Evolutionary conservation across 2,113 vertebrate genomes (phyloP).

Genomic region (Lamprotornis superbus): DNA sequence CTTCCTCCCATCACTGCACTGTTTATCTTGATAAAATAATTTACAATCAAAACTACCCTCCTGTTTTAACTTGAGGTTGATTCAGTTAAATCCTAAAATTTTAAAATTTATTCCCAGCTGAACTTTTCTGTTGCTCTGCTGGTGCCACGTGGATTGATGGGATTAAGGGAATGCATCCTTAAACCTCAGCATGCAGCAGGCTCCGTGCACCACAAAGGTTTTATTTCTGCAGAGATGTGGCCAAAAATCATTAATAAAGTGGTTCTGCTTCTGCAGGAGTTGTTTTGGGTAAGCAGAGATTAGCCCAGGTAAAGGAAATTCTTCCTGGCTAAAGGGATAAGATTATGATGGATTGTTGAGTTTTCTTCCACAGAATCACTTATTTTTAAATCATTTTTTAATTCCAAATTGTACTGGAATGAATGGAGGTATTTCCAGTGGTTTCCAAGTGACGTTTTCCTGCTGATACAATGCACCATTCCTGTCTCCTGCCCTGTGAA

Average conservation of each 20-base stretch:
- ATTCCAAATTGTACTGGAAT: background rate
- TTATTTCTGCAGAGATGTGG: background rate
- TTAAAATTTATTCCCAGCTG: background rate
- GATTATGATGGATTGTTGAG: background rate
- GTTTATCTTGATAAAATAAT: background rate
- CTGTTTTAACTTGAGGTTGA: background rate
- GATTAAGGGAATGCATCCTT: background rate
- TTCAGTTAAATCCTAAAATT: background rate
- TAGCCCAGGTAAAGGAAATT: background rate
- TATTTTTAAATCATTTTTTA: background rate
- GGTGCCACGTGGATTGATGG: background rate
- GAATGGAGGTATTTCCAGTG: background rate
- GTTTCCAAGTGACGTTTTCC: background rate
- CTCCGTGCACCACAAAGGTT: background rate
- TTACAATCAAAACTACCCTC: background rate
- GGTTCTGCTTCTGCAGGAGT: background rate
- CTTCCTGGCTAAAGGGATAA: background rate
- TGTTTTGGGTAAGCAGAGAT: background rate
- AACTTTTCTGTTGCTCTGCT: fast-evolving
- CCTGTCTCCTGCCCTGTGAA: background rate
- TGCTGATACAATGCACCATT: fast-evolving
- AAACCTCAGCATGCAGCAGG: background rate
- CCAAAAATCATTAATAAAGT: background rate
- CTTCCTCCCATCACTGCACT: background rate
- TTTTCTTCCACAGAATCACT: background rate